A percentile compares a stretch with the other conserved stretches of the same genome.
These are phyloP conservation scores for Apotomis betuletana DNA, from an alignment of 2,888 invertebrate genomes.

Conservation along the genomic window DNA sequence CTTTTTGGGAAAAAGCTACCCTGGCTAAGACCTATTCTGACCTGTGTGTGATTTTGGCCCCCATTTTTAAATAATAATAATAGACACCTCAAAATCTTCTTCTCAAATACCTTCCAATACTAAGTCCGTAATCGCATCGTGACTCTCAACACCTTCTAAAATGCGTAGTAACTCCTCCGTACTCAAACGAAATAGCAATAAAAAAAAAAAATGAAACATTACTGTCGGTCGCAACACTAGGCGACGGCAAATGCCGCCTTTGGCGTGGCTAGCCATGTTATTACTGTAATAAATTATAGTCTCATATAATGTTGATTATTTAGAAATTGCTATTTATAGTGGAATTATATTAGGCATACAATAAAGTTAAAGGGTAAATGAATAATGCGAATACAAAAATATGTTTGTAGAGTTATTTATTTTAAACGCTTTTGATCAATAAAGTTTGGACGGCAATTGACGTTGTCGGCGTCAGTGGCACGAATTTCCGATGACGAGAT, in stretches of 20 bases:
- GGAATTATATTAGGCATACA: neutral
- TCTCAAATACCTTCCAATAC: too few relatives aligned
- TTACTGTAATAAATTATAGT: constrained; percentile 1
- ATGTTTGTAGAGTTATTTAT: neutral
- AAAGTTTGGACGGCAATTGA: neutral
- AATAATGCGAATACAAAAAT: neutral
- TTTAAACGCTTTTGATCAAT: neutral
- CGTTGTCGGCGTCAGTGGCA: neutral
- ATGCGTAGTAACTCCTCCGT: too few relatives aligned
- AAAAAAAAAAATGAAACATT: too few relatives aligned
- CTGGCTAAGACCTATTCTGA: too few relatives aligned
- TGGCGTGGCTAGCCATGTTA: neutral
- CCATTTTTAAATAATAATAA: too few relatives aligned
- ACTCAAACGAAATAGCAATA: too few relatives aligned
- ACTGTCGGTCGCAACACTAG: neutral
- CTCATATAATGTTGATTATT: neutral
- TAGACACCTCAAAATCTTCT: too few relatives aligned
- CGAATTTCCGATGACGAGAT: neutral
- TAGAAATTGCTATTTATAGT: neutral
- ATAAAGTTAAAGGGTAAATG: neutral
- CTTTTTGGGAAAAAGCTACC: too few relatives aligned
- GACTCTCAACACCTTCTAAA: too few relatives aligned
- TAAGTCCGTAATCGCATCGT: too few relatives aligned
- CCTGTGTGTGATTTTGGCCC: too few relatives aligned
- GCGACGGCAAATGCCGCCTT: neutral